Base-by-base conservation (phyloP, 2,888 invertebrate genomes). In the Dicyrtoma fusca region DNA sequence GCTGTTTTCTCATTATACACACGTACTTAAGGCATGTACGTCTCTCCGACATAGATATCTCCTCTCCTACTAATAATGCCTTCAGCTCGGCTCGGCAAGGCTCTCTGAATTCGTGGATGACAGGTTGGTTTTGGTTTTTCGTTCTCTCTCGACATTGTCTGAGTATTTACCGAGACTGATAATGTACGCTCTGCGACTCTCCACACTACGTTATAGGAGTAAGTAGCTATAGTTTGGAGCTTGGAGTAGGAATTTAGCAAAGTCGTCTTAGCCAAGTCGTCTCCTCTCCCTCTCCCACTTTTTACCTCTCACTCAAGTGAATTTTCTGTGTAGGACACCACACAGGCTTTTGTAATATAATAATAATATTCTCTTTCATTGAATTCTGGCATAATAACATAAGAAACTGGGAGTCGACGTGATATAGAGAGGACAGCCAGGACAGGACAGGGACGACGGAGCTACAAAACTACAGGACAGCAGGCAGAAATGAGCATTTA, bases 121-220 rank as follows among this genome's bases (percentile, higher is more conserved):
- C 68, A 68, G 68, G 68, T 68, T 68, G 68, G 44, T 42, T 53
- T 44, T 57, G 14, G 59, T n/a, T 59, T 25, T 59, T 51, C 51
- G 14, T 34, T 17, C 44, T 44, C 8, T 8, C 61, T 34, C 34
- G 34, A 34, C 34, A 34, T 34, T 34, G 34, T 34, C 34, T 34
- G 8, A 34, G 34, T 34, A 34, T 34, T 34, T 34, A 34, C 34
- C 34, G 34, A 34, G 34, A 34, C 34, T 34, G 34, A 34, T 34
- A 34, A 34, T 34, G 34, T 34, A 34, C 8, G 34, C 8, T 34
- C 34, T 34, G 4, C 34, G 8, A 34, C 34, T 25, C 21, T 57
- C 25, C 6, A 42, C 17, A 11, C 19, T 2, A 42, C 14, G 14
- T 57, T 57, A 21, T 26, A 57, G 34, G 34, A 34, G 34, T 34